Evolutionary conservation across 1,140 invertebrate species (phyloP), one percentile per base, ranked within the genome.

Genomic region (Colletes latitarsis): DNA sequence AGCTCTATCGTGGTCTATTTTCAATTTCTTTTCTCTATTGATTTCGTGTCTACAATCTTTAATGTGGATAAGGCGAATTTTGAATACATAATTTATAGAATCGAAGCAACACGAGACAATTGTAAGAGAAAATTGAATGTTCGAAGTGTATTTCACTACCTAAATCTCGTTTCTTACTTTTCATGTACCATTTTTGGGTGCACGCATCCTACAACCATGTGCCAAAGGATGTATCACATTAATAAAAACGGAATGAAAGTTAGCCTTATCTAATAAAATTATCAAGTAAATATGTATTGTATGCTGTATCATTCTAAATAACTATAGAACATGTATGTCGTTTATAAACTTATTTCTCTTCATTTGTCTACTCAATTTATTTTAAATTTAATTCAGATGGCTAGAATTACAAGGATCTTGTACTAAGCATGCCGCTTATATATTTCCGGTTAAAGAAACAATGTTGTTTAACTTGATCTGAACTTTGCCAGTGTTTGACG

Each of bases 401-500:
- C 39, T 63, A 57, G 60, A 55, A 41, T 63, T 79, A 52, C 30
- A 77, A 53, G 19, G 58, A 77, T 69, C 39, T 69, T 82, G 74
- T 82, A 63, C 81, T 74, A 84, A 89, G 83, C 84, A 88, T 87
- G 64, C 58, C 72, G 89, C 87, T 90, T 92, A 90, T 92, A 92
- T 90, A 89, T 92, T 92, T 93, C 90, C 90, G 90, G 91, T 93
- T 93, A 90, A 90, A 91, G 89, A 91, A 77, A 90, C 87, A 91
- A 89, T 86, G 82, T 90, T 88, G 90, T 93, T 93, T 94, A 93
- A 94, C 93, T 93, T 93, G 90, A 94, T 94, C 93, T 94, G 93
- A 94, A 93, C 93, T 94, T 94, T 94, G 94, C 93, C 94, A 94
- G 94, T 94, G 93, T 94, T 94, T 94, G 93, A 94, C 93, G 93